These are phyloP conservation scores for Acanthosepion lycidas DNA, from an alignment of 2,888 invertebrate genomes.

Conservation along the genomic window DNA sequence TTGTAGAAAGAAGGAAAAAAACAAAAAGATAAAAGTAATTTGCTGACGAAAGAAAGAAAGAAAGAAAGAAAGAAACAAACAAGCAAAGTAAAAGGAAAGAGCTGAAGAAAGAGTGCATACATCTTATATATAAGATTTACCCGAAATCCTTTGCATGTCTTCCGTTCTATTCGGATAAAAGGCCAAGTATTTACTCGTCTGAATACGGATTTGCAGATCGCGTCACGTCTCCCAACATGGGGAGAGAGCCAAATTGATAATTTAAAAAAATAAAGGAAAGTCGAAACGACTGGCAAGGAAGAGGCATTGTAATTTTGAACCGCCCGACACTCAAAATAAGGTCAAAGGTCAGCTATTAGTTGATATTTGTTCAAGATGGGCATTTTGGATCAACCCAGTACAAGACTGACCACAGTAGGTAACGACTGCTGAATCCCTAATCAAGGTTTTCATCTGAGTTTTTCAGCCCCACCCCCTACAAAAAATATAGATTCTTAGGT, in stretches of 20 bases:
- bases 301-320: not conserved
- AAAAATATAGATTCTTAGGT: not conserved
- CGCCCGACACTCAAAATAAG: not conserved
- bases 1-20: not conserved
- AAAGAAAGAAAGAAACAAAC: not conserved
- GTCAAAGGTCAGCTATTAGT: not conserved
- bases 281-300: not conserved
- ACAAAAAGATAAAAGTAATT: not conserved
- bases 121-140: not conserved
- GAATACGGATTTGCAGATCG: not conserved
- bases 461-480: not conserved
- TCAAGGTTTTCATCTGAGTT: not conserved
- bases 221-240: not conserved
- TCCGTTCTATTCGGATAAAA: not conserved
- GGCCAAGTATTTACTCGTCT: not conserved
- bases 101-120: not conserved
- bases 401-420: constrained; percentile 1
- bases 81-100: not conserved
- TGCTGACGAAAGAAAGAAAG: not conserved
- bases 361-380: not conserved
- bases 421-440: not conserved
- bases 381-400: not conserved
- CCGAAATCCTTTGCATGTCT: not conserved
- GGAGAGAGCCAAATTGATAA: not conserved
- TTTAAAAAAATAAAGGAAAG: not conserved